These are phyloP conservation scores for Barbus barbus DNA, from an alignment of 2,113 vertebrate species.

Conservation along the genomic window DNA sequence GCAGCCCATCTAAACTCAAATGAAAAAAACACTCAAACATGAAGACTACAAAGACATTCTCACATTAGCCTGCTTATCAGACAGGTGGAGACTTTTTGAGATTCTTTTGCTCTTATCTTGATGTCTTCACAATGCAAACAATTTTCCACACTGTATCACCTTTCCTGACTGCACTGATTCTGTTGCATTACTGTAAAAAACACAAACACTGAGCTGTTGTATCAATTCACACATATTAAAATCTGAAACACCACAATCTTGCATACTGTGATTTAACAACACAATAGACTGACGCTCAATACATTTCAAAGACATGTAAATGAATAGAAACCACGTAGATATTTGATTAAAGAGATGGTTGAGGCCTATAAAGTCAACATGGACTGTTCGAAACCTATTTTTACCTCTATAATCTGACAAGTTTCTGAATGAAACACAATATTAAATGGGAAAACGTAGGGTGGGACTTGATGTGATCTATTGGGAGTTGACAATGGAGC, in stretches of 20 bases:
- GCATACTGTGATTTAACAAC: background rate
- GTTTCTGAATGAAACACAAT: background rate
- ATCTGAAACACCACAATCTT: background rate
- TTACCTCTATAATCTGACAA: background rate
- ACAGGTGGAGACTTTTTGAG: conserved; percentile 1
- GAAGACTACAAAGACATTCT: background rate
- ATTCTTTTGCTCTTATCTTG: conserved; percentile 13
- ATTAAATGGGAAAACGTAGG: background rate
- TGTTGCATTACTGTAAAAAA: background rate
- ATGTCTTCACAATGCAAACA: background rate
- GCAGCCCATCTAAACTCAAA: background rate
- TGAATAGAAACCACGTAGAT: background rate
- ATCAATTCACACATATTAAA: background rate
- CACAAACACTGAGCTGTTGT: background rate
- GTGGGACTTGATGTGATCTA: background rate
- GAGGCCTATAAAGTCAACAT: background rate
- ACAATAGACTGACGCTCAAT: background rate
- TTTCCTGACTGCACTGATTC: background rate
- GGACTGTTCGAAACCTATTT: background rate
- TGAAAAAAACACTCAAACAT: background rate
- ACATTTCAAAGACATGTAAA: background rate
- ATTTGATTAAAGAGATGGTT: background rate
- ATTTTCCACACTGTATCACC: background rate
- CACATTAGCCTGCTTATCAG: background rate
- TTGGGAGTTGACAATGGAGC: background rate